phyloP scores from a whole-genome alignment of 2,888 invertebrate genomes.

The Acrobasis suavella region DNA sequence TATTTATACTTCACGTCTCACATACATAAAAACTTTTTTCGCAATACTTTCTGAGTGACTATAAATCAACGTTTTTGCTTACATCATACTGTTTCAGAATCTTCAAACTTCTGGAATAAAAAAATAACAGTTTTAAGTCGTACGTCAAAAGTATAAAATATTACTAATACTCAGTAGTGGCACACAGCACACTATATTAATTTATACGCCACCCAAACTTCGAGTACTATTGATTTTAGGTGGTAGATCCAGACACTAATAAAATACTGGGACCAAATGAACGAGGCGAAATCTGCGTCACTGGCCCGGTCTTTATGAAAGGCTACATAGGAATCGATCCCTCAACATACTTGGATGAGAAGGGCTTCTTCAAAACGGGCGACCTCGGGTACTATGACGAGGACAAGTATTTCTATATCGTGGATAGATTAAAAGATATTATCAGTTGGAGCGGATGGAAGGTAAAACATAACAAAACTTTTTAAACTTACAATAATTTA shows the following conservation, averaged over 20 bases:
- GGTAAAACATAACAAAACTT: constrained; percentile 37
- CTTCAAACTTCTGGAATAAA: no score
- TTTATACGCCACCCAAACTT: no score
- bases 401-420: constrained; percentile 57
- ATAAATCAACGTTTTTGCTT: no score
- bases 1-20: no score
- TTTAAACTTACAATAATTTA: no score
- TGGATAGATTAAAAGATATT: constrained; percentile 59
- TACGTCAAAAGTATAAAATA: no score
- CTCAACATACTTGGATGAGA: constrained; percentile 52
- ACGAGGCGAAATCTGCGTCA: constrained; percentile 65
- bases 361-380: constrained; percentile 61
- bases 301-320: constrained; percentile 62
- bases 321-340: constrained; percentile 59
- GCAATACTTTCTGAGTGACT: no score
- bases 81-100: no score
- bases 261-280: constrained; percentile 67
- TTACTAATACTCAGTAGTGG: no score
- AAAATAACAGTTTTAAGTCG: no score
- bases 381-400: constrained; percentile 64
- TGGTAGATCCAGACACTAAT: constrained; percentile 70
- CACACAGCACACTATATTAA: no score
- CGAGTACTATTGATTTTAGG: constrained; percentile 42
- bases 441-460: constrained; percentile 53
- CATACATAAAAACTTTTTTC: no score